phyloP scores from a whole-genome alignment of 2,888 invertebrate species.

The Orthosia gothica region DNA sequence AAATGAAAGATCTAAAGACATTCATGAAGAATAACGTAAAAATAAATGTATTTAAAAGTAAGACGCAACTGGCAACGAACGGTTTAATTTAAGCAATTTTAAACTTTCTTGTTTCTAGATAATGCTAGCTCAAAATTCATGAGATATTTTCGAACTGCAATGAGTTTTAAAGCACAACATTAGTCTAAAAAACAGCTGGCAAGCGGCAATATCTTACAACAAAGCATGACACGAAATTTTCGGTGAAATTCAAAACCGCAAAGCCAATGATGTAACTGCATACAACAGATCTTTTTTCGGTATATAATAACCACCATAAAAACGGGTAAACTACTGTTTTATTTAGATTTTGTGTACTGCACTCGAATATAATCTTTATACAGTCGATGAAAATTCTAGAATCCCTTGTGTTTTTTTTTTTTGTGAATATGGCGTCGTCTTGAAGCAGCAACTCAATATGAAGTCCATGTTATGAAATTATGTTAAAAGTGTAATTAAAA shows the following conservation, averaged over 20 bases:
- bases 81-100: constrained; percentile 3
- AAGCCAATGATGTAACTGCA: constrained; percentile 52
- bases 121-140: neutral
- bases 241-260: constrained; percentile 56
- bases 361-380: constrained; percentile 41
- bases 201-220: neutral
- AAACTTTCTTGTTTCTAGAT: constrained; percentile 9
- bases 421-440: constrained; percentile 38
- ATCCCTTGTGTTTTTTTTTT: constrained; percentile 15
- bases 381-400: constrained; percentile 12
- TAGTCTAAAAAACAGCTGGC: constrained; percentile 19
- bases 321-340: constrained; percentile 38
- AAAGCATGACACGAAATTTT: constrained; percentile 32
- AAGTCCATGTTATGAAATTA: constrained; percentile 39
- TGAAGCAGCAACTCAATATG: constrained; percentile 28
- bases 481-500: constrained; percentile 37
- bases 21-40: neutral
- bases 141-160: constrained; percentile 17
- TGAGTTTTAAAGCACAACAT: constrained; percentile 14
- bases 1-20: neutral
- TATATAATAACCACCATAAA: constrained; percentile 41
- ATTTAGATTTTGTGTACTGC: neutral
- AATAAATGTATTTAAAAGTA: constrained; percentile 11
- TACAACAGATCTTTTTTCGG: constrained; percentile 41
- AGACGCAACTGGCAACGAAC: constrained; percentile 3